phyloP scores from a whole-genome alignment of 2,797 vertebrate genomes.

The Amphiprion clarkii region DNA sequence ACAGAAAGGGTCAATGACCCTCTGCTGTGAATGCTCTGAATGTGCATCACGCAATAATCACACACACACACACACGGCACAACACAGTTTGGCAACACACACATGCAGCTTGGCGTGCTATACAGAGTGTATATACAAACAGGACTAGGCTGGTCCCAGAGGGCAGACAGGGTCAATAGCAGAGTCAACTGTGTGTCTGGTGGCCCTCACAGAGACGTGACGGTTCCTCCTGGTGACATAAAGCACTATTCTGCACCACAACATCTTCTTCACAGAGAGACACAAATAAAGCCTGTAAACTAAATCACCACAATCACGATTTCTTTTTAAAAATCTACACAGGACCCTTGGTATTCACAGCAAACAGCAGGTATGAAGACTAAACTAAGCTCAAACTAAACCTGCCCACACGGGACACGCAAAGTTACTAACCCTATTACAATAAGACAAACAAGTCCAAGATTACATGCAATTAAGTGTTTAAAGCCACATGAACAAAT shows the following conservation, averaged over 20 bases:
- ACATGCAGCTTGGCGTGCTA: conserved; percentile 60
- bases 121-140: conserved; percentile 57
- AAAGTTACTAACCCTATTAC: conserved; percentile 65
- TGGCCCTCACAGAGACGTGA: conserved; percentile 66
- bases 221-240: conserved; percentile 53
- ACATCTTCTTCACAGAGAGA: conserved; percentile 2
- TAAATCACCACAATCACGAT: conserved; percentile 13
- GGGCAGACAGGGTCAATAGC: conserved; percentile 78
- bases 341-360: conserved; percentile 1
- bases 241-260: conserved; percentile 17
- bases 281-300: conserved; percentile 13
- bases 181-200: conserved; percentile 79
- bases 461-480: conserved; percentile 67
- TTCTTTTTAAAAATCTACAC: background rate
- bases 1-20: conserved; percentile 64
- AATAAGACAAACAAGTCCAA: conserved; percentile 60
- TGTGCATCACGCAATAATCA: conserved; percentile 75
- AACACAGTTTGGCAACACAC: conserved; percentile 33
- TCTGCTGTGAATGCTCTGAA: conserved; percentile 67
- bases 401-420: conserved; percentile 41
- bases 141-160: conserved; percentile 65
- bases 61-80: conserved; percentile 46
- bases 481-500: conserved; percentile 64
- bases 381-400: conserved; percentile 50
- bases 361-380: conserved; percentile 44